These are phyloP conservation scores for Tetragonisca angustula DNA, from an alignment of 2,888 invertebrate genomes.

Conservation along the genomic window DNA sequence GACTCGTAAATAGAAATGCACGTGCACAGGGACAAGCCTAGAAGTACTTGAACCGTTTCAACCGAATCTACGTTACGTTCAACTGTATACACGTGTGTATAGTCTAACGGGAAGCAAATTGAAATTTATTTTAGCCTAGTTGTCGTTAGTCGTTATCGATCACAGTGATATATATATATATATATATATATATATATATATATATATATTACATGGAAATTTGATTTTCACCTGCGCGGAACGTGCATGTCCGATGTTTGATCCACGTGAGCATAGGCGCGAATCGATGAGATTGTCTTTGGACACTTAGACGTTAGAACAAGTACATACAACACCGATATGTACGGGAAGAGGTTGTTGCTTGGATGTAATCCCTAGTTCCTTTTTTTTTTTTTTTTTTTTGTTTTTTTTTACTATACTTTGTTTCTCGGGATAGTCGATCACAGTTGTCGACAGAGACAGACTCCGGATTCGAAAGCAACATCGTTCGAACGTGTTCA, in stretches of 20 bases:
- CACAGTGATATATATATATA: constrained; percentile 16
- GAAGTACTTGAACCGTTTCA: not conserved
- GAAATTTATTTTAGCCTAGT: not conserved
- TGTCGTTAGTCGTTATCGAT: constrained; percentile 13
- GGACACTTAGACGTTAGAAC: constrained; percentile 68
- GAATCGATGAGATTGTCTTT: constrained; percentile 71
- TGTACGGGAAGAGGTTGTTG: constrained; percentile 77
- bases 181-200: no score
- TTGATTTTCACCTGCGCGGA: constrained; percentile 5
- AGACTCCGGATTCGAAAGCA: not conserved
- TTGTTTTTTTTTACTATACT: not conserved
- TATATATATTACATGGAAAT: not conserved
- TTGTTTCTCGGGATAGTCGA: not conserved
- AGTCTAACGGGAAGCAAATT: not conserved
- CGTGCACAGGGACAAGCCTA: not conserved
- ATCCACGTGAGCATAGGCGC: constrained; percentile 49
- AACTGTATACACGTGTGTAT: not conserved
- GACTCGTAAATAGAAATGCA: not conserved
- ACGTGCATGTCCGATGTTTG: constrained; percentile 31
- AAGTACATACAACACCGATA: constrained; percentile 77
- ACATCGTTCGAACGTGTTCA: not conserved
- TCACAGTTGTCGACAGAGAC: not conserved
- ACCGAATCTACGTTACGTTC: not conserved
- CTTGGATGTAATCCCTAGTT: constrained; percentile 53
- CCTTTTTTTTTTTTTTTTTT: not conserved